Percentiles rank a stretch among this genome's conserved stretches.
phyloP scores from a whole-genome alignment of 2,888 invertebrate species.

The Drosophila imparisetae region DNA sequence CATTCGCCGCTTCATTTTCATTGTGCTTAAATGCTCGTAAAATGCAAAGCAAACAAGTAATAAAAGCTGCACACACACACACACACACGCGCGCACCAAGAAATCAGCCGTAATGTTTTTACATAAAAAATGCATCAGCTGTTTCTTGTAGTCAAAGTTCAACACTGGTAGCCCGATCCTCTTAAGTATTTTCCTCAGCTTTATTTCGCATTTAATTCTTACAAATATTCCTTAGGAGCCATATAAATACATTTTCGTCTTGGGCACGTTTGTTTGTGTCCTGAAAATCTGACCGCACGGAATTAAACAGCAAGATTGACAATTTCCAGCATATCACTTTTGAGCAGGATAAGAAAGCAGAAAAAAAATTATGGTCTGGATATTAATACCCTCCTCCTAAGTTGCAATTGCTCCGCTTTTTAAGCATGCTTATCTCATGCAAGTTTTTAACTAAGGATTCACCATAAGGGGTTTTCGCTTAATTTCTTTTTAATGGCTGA shows the following conservation, averaged over 20 bases:
- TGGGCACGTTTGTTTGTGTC: constrained; percentile 6
- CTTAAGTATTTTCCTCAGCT: constrained; percentile 20
- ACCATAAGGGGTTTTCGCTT: not conserved
- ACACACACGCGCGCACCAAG: constrained; percentile 5
- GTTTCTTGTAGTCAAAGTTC: constrained; percentile 36
- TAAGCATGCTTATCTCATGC: not conserved
- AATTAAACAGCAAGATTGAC: constrained; percentile 24
- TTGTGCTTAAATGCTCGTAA: constrained; percentile 69
- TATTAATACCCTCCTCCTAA: not conserved
- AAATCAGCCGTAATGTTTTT: constrained; percentile 52
- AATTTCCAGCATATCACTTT: constrained; percentile 9
- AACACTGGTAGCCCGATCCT: not conserved
- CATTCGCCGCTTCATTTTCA: constrained; percentile 35
- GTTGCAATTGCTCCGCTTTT: not conserved
- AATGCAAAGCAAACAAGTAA: constrained; percentile 67
- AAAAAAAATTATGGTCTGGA: not conserved
- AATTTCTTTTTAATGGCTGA: constrained; percentile 4
- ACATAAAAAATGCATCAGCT: constrained; percentile 77
- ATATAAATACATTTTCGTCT: constrained; percentile 40
- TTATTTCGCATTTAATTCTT: constrained; percentile 37
- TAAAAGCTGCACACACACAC: constrained; percentile 51
- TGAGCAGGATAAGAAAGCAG: not conserved
- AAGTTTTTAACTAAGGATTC: not conserved
- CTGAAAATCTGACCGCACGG: constrained; percentile 13
- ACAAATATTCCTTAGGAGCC: constrained; percentile 31